Base-by-base conservation (phyloP, 1,140 invertebrate species). In the Zaprionus taronus region DNA sequence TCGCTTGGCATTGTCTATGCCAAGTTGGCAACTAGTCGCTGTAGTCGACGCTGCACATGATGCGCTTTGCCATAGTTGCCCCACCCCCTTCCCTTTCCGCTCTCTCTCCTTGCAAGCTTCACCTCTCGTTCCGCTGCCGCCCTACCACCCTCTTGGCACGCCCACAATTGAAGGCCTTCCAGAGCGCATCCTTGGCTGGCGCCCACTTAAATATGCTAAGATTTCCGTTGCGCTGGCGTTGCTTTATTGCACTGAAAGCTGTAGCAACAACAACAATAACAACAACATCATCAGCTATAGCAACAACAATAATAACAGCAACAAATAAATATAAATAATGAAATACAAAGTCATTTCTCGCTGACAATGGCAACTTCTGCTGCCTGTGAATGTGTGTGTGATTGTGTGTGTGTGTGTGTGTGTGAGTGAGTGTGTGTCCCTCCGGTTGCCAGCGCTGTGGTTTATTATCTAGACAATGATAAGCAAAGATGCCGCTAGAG, bases 241-340 rank as follows among this genome's bases (percentile, higher is more conserved):
- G 73, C 71, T 83, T 70, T 83, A 83, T 83, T 70, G 60, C 80
- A 80, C 28, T 60, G 20, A 66, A 61, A 80, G 63, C 17, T 31
- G 22, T n/a, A 53, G 15, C 44, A 44, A 71, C 41, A 65, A 20
- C 53, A 64, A 14, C 62, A 51, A 36, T 20, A 60, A 74, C 66
- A 57, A 56, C 68, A 78, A 61, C 17, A 53, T 24, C 31, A 62
- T 20, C 44, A 70, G 31, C 26, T 22, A 28, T 20, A 56, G 22
- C 28, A 20, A n/a, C 57, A 70, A 34, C 63, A 65, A 56, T 65
- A 78, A 65, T 15, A 53, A 76, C 65, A 72, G 58, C 57, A 71
- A 74, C 71, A 87, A 86, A 89, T 89, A 86, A 89, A 89, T 83
- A 87, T 87, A 87, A 83, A 87, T 87, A 87, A 86, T 87, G 80